Evolutionary conservation across 2,797 vertebrate species (phyloP).

Genomic region (Melanotaenia boesemani): DNA sequence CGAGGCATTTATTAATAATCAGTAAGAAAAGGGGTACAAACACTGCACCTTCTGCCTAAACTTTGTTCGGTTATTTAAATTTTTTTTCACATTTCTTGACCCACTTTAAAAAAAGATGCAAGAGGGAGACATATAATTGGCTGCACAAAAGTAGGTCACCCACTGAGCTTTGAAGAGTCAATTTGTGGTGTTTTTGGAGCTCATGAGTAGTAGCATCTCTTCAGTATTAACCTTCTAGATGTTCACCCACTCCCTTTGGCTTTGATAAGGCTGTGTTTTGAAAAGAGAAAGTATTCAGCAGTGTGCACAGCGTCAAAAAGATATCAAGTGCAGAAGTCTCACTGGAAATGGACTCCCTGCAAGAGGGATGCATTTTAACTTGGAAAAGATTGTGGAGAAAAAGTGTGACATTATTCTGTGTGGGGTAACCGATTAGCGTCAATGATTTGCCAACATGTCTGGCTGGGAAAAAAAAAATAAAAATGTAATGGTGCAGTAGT

Average conservation of each 20-base stretch:
- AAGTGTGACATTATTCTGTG: constrained; percentile 14
- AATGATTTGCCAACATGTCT: constrained; percentile 40
- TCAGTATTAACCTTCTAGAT: constrained; percentile 54
- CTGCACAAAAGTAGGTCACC: constrained; percentile 70
- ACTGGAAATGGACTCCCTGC: constrained; percentile 41
- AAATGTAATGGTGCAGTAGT: constrained; percentile 51
- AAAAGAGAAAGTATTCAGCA: constrained; percentile 23
- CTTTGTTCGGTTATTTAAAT: constrained; percentile 49
- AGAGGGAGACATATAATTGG: constrained; percentile 67
- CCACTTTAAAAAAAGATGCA: constrained; percentile 65
- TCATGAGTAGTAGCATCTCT: constrained; percentile 45
- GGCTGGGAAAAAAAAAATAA: constrained; percentile 4
- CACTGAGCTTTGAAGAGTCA: constrained; percentile 72
- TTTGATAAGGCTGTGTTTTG: constrained; percentile 55
- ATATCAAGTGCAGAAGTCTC: constrained; percentile 30
- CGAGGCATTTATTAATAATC: constrained; percentile 56
- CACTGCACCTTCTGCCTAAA: constrained; percentile 41
- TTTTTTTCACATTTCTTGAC: constrained; percentile 61
- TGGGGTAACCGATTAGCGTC: constrained; percentile 22
- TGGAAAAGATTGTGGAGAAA: constrained; percentile 27
- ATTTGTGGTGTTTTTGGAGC: constrained; percentile 63
- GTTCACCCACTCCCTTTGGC: constrained; percentile 31
- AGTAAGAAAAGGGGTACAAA: constrained; percentile 45
- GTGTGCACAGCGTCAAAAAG: constrained; percentile 18
- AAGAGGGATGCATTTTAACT: constrained; percentile 12